A percentile compares a stretch with the other conserved stretches of the same genome.
Conservation (phyloP, 2,113 vertebrate species). For the Neotoma lepida region DNA sequence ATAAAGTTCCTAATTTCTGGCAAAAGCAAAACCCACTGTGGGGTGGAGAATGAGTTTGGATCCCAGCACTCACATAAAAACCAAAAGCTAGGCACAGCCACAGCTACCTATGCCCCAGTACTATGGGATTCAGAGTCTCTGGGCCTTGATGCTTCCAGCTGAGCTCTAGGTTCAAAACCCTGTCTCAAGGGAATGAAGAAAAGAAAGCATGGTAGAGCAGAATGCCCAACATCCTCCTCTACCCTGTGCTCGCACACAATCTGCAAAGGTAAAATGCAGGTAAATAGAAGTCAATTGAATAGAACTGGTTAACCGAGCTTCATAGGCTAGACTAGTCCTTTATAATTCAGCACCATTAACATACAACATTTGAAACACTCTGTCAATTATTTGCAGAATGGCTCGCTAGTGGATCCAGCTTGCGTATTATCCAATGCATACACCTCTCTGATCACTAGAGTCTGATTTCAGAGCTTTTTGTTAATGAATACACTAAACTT, state of each 20-base stretch:
- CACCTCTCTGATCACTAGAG: background rate
- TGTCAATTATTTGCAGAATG: background rate
- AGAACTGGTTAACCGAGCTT: background rate
- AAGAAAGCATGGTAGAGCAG: no score
- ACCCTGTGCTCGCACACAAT: no score
- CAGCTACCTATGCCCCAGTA: background rate
- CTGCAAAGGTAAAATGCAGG: background rate
- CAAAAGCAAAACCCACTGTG: constrained; percentile 39
- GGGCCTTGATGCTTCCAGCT: background rate
- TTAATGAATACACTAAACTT: background rate
- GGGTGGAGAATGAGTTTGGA: background rate
- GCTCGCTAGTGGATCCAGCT: background rate
- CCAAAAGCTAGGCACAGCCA: background rate
- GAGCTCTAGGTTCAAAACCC: background rate
- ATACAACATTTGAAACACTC: background rate
- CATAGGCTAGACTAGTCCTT: background rate
- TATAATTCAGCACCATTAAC: background rate
- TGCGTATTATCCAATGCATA: background rate
- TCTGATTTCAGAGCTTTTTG: constrained; percentile 32
- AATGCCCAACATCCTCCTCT: background rate
- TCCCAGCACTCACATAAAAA: background rate
- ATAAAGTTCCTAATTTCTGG: constrained; percentile 47
- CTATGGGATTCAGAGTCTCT: background rate
- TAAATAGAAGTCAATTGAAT: background rate
- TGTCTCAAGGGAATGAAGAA: background rate